These are phyloP conservation scores for Hipparchia semele DNA, from an alignment of 2,888 invertebrate species.

Conservation along the genomic window DNA sequence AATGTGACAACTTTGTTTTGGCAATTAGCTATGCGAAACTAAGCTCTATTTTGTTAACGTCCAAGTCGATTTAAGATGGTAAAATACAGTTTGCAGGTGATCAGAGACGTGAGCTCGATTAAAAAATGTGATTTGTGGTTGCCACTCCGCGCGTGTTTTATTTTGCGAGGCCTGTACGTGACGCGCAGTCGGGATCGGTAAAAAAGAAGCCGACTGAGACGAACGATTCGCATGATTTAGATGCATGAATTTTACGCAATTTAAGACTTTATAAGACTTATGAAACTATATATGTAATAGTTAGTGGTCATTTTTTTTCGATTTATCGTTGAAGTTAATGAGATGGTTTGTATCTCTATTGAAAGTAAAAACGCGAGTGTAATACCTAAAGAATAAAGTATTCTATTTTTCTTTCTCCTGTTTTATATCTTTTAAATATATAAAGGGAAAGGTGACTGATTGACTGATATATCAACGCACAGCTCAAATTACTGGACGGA, in stretches of 20 bases:
- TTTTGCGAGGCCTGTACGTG: conserved; percentile 76
- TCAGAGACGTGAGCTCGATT: conserved; percentile 76
- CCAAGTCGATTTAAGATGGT: conserved; percentile 41
- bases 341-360: background rate
- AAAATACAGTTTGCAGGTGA: conserved; percentile 46
- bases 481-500: too few species aligned
- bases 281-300: background rate
- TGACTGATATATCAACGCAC: too few species aligned
- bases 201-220: conserved; percentile 40
- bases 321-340: too few species aligned
- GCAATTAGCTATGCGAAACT: conserved; percentile 42
- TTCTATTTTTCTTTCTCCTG: too few species aligned
- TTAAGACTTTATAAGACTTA: conserved; percentile 20
- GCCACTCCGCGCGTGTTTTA: conserved; percentile 76
- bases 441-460: too few species aligned
- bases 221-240: conserved; percentile 37
- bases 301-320: background rate
- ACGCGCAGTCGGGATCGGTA: conserved; percentile 59
- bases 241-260: conserved; percentile 35
- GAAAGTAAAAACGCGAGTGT: background rate
- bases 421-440: too few species aligned
- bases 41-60: conserved; percentile 45
- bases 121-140: conserved; percentile 82
- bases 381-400: too few species aligned
- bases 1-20: conserved; percentile 55